Evolutionary conservation across 1,140 invertebrate genomes (phyloP).

Genomic region (Zaprionus vittiger): DNA sequence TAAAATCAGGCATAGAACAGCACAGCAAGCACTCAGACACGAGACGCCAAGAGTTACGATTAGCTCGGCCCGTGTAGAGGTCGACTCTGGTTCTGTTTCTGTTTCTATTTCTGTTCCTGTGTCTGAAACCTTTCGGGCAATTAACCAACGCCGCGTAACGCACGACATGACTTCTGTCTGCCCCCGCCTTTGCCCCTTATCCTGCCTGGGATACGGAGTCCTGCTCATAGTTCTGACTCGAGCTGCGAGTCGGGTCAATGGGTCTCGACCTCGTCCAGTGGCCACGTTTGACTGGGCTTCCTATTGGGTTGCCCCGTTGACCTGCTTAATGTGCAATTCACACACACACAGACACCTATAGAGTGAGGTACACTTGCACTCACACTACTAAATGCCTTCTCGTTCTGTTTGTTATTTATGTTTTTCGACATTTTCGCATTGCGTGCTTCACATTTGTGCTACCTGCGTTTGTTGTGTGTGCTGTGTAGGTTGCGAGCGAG

Average conservation of each 20-base stretch:
- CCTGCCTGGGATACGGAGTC: background rate
- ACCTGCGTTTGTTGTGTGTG: constrained; percentile 55
- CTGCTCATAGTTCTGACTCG: background rate
- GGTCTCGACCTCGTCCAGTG: constrained; percentile 40
- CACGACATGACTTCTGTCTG: constrained; percentile 69
- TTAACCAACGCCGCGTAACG: constrained; percentile 59
- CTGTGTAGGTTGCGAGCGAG: constrained; percentile 58
- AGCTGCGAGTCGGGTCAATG: constrained; percentile 34
- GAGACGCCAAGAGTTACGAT: constrained; percentile 51
- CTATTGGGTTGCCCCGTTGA: constrained; percentile 69
- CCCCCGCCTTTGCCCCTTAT: background rate
- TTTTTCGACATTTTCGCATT: constrained; percentile 58
- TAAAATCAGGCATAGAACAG: constrained; percentile 27
- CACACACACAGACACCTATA: constrained; percentile 20
- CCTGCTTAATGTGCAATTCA: constrained; percentile 61
- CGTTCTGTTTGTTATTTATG: constrained; percentile 54
- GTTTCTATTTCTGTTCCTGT: constrained; percentile 17
- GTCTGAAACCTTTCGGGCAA: constrained; percentile 59
- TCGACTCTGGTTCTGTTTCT: constrained; percentile 3
- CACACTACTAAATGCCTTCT: constrained; percentile 56
- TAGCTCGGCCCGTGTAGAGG: constrained; percentile 21
- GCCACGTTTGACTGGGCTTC: constrained; percentile 47
- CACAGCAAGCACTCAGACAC: constrained; percentile 72
- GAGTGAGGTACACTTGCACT: background rate
- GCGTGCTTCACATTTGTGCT: constrained; percentile 64